These are phyloP conservation scores for Tuberolachnus salignus DNA, from an alignment of 2,888 invertebrate genomes.

Conservation along the genomic window DNA sequence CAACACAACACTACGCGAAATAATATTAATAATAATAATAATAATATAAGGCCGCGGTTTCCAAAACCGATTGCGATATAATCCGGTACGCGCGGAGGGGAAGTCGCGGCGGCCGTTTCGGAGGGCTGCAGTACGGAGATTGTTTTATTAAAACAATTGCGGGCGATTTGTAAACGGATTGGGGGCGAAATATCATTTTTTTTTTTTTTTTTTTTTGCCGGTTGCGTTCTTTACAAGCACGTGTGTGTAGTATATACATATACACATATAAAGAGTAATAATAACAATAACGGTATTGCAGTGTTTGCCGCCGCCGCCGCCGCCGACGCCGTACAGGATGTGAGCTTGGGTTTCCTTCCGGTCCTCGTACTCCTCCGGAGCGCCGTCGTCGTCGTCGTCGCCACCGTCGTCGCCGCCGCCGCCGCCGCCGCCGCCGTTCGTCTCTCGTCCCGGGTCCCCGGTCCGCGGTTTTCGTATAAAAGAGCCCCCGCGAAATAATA, in stretches of 20 bases:
- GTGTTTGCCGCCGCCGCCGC: slow-evolving; percentile 2
- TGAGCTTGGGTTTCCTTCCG: slow-evolving; percentile 55
- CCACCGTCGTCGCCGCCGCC: neutral
- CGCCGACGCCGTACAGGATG: slow-evolving; percentile 34
- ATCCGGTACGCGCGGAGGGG: neutral
- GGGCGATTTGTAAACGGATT: slow-evolving; percentile 46
- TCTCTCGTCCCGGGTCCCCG: neutral
- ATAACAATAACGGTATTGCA: neutral
- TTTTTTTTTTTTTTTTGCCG: too few species aligned
- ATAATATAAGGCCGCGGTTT: too few species aligned
- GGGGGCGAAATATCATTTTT: slow-evolving; percentile 45
- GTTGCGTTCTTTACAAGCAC: slow-evolving; percentile 44
- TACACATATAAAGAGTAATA: too few species aligned
- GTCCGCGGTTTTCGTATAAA: slow-evolving; percentile 24
- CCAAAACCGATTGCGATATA: too few species aligned
- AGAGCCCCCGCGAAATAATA: neutral
- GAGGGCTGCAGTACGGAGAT: slow-evolving; percentile 17
- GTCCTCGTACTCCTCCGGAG: neutral
- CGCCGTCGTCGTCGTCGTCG: slow-evolving; percentile 1
- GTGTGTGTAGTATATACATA: too few species aligned
- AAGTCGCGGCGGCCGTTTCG: slow-evolving; percentile 20
- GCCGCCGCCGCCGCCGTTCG: neutral
- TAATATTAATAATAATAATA: too few species aligned
- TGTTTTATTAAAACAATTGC: slow-evolving; percentile 54
- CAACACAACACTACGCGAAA: too few species aligned